A percentile compares a stretch with the other conserved stretches of the same genome.
phyloP scores from a whole-genome alignment of 2,888 invertebrate species.

The Epinotia demarniana region DNA sequence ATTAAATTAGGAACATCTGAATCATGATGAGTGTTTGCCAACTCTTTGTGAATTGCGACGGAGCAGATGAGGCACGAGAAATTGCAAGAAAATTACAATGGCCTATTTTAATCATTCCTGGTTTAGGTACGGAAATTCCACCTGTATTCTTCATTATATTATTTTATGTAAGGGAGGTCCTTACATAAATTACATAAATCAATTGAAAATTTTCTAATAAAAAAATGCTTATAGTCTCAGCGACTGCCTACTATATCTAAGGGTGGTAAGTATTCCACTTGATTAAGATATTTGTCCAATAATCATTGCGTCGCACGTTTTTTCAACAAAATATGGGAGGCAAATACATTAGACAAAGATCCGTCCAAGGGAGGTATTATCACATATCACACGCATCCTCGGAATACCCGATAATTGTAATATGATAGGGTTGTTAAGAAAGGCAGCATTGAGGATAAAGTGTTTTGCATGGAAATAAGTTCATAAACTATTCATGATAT shows the following conservation, averaged over 20 bases:
- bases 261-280: no score
- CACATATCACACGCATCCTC: no score
- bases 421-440: not conserved
- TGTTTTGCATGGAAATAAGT: not conserved
- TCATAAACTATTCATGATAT: no score
- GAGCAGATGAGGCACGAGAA: constrained; percentile 3
- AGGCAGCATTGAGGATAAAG: not conserved
- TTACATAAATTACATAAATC: no score
- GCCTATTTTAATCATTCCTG: constrained; percentile 2
- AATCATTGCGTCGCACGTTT: no score
- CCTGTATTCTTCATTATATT: not conserved
- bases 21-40: not conserved
- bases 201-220: no score
- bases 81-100: not conserved
- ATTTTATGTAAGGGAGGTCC: not conserved
- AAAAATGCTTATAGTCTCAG: no score
- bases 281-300: no score
- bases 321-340: no score
- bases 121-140: not conserved
- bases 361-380: no score
- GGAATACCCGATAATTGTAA: not conserved
- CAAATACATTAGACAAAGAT: no score
- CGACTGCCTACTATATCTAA: not conserved
- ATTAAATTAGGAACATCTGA: constrained; percentile 8
- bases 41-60: not conserved